These are phyloP conservation scores for Cinclus mexicanus DNA, from an alignment of 2,113 vertebrate genomes.

Conservation along the genomic window DNA sequence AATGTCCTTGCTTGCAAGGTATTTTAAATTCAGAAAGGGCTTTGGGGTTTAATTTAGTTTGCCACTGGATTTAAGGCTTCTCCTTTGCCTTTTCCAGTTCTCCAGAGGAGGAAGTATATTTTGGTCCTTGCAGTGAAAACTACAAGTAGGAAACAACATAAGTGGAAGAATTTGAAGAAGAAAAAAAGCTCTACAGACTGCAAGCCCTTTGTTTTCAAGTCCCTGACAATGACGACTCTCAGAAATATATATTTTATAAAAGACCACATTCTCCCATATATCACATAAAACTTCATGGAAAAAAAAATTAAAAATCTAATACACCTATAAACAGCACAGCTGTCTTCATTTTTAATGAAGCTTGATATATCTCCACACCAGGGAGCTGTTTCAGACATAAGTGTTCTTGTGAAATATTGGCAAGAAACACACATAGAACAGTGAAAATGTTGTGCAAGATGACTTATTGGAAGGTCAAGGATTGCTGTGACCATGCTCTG, in stretches of 20 bases:
- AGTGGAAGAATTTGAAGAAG: neutral
- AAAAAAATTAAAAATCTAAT: neutral
- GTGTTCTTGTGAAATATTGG: neutral
- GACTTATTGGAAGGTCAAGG: neutral
- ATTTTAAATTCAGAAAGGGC: neutral
- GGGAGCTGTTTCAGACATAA: neutral
- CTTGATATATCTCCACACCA: neutral
- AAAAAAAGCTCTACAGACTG: neutral
- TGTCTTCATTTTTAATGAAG: conserved; percentile 42
- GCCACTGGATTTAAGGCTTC: neutral
- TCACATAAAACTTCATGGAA: neutral
- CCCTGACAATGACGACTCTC: neutral
- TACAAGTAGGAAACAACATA: neutral
- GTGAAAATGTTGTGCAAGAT: neutral
- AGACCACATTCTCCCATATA: neutral
- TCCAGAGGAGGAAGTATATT: neutral
- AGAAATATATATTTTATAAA: neutral
- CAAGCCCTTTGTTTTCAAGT: neutral
- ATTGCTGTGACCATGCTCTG: neutral
- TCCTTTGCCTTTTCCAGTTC: neutral
- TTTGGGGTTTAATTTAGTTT: neutral
- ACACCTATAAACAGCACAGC: neutral
- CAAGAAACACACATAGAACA: neutral
- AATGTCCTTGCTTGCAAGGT: neutral
- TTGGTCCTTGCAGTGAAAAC: neutral